Conservation (phyloP, 2,797 vertebrate genomes). For the Onychomys torridus region DNA sequence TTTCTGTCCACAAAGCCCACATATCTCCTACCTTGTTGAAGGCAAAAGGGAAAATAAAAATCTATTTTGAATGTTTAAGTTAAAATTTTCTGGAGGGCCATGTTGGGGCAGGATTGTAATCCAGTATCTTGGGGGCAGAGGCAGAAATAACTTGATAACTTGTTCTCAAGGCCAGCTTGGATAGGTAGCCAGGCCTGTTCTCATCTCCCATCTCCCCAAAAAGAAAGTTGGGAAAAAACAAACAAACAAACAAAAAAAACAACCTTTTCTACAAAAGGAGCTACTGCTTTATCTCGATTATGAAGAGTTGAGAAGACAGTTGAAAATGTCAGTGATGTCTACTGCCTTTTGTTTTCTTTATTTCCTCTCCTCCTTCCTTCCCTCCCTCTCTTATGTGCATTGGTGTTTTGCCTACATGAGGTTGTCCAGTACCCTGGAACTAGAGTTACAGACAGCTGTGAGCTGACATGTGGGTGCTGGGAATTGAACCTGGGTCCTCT, state of each 20-base stretch:
- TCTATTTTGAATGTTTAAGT: not conserved
- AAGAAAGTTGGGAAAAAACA: not conserved
- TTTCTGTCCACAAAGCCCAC: constrained; percentile 22
- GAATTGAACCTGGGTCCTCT: too few species aligned
- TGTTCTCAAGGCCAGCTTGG: not conserved
- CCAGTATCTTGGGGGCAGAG: not conserved
- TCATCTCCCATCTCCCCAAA: not conserved
- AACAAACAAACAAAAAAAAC: too few species aligned
- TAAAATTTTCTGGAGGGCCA: not conserved
- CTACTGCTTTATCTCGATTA: not conserved
- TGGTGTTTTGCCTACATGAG: not conserved
- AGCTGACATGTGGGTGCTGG: too few species aligned
- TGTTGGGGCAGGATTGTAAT: not conserved
- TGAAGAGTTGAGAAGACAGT: not conserved
- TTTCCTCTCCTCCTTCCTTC: too few species aligned
- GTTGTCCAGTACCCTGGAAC: not conserved
- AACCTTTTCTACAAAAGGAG: not conserved
- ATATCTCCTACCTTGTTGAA: constrained; percentile 8
- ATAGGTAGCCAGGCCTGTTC: too few species aligned
- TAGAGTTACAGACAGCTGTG: too few species aligned
- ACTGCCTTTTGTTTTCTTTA: too few species aligned
- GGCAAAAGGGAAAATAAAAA: not conserved
- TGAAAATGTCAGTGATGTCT: not conserved
- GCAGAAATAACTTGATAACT: not conserved
- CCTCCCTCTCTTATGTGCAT: not conserved